Base-by-base conservation (phyloP, 2,888 invertebrate genomes). In the Tineola bisselliella region DNA sequence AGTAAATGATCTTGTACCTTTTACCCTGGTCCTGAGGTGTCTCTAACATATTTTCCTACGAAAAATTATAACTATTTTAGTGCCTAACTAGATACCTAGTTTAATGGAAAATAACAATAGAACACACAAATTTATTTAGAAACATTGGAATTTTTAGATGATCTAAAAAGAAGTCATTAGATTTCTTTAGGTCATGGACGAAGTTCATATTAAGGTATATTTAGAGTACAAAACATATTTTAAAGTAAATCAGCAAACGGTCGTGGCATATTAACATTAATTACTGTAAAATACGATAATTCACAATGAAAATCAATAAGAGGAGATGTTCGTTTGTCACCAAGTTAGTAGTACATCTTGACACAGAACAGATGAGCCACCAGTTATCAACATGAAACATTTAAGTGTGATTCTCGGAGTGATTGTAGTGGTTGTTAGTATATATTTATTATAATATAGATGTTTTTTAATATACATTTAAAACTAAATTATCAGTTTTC, bases 321-420 rank as follows among this genome's bases (percentile, higher is more conserved):
- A 54, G 8, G n/a, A 48, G 48, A 13, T 17, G 48, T 15, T 13
- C 8, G 43, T 13, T 17, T 15, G 15, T 10, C 8, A 2, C 15
- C 38, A 48, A 8, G 10, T 3, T 48, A 15, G 6, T 25, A 18
- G 54, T 19, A 8, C 54, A 54, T 54, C 25, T 19, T 25, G 54
- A 54, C 10, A 5, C 15, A 5, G 17, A 8, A 13, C 6, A 17
- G 15, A 15, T 48, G 15, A 43, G 48, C 15, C 15, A 8, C 3
- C 13, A 48, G n/a, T 48, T 15, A 48, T 62, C 25, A 74, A 67
- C 65, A 81, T 81, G 81, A 75, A 72, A 64, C 66, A 62, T 56
- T 61, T 63, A 12, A 33, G 68, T 19, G 60, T 65, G 6, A 44
- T 74, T 59, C 64, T 73, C n/a, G 62, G 74, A n/a, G 62, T 73